Evolutionary conservation across 2,888 invertebrate genomes (phyloP), one percentile per base, ranked within the genome.

Genomic region (Hipparchia sbordonii): DNA sequence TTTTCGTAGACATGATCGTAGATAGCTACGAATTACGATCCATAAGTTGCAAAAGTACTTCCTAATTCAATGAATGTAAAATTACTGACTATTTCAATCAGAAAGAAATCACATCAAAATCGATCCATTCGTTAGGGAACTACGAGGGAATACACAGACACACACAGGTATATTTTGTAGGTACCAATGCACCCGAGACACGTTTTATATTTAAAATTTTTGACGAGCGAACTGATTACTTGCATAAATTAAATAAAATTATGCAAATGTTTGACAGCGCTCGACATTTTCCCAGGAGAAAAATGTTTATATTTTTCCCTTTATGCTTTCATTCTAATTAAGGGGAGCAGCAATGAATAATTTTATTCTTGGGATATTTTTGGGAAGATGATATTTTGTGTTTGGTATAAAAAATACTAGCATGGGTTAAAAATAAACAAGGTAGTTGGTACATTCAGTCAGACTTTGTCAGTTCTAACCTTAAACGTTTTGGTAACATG

Each of bases 201-300:
- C 48, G 13, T 63, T 63, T 63, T 63, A 63, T 23, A 63, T 48
- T 63, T 13, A 63, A 63, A 63, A 51, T 13, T 3, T 13, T 48
- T 63, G 48, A 48, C 48, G 48, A 63, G 48, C 46, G 63, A 63
- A 51, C 13, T 63, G 63, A 63, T 63, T 63, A 63, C 48, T 63
- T 63, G 63, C 51, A 63, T 63, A 48, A 63, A 63, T 63, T 63
- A 63, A 48, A 63, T 48, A 23, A 62, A 63, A 63, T 48, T 63
- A 63, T 63, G 63, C 13, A 63, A 63, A 63, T 48, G 48, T 23
- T 63, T 48, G 7, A 23, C 48, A 48, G 48, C 23, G 48, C 63
- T 48, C 48, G 13, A 48, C 48, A 48, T 51, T 63, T 63, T 63
- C 48, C 48, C 48, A 63, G 48, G 48, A 51, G 51, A 48, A 63